Conservation (phyloP, 2,888 invertebrate species). For the Zaprionus bogoriensis region DNA sequence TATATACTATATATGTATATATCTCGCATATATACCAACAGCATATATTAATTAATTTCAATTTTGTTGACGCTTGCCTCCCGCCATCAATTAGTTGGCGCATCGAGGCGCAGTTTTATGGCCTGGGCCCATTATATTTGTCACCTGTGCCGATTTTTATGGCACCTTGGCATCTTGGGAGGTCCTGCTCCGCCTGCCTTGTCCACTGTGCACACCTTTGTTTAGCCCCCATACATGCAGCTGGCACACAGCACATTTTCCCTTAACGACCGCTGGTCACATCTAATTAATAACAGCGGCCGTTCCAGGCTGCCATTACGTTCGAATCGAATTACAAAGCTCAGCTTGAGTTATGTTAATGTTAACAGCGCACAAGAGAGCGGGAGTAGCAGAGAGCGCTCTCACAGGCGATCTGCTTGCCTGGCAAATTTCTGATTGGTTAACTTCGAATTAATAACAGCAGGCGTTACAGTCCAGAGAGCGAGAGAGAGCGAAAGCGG, state of each 20-base stretch:
- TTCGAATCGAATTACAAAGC: slow-evolving; percentile 5
- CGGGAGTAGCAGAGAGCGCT: not conserved
- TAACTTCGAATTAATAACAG: too few species aligned
- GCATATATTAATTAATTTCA: slow-evolving; percentile 68
- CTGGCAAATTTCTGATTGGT: too few species aligned
- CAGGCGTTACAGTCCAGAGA: too few species aligned
- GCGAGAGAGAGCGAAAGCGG: too few species aligned
- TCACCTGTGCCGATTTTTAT: slow-evolving; percentile 70
- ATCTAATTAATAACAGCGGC: slow-evolving; percentile 43
- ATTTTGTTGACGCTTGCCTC: slow-evolving; percentile 24
- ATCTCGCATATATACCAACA: not conserved
- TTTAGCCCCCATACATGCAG: slow-evolving; percentile 10
- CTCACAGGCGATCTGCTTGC: too few species aligned
- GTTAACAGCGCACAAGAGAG: not conserved
- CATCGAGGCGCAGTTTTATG: slow-evolving; percentile 51
- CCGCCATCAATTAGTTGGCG: slow-evolving; percentile 50
- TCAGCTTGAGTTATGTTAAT: slow-evolving; percentile 1
- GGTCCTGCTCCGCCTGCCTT: slow-evolving; percentile 22
- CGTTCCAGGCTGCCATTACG: not conserved
- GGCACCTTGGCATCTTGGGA: slow-evolving; percentile 56
- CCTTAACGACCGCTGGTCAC: slow-evolving; percentile 36
- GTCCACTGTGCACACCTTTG: slow-evolving; percentile 26
- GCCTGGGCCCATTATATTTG: slow-evolving; percentile 56
- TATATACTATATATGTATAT: not conserved
- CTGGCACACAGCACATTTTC: slow-evolving; percentile 12